A percentile compares a stretch with the other conserved stretches of the same genome.
phyloP scores from a whole-genome alignment of 2,888 invertebrate genomes.

The Andrena dorsata region DNA sequence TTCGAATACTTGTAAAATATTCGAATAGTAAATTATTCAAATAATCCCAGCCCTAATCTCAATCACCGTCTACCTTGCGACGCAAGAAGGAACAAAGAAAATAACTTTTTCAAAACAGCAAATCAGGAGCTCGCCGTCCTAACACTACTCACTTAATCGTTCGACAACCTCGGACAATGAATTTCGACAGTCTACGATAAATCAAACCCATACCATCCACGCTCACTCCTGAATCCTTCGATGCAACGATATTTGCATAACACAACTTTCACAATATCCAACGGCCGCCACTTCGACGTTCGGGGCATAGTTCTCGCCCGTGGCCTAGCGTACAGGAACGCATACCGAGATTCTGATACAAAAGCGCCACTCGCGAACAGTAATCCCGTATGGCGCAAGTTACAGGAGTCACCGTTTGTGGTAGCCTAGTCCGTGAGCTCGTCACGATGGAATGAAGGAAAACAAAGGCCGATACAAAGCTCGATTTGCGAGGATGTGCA shows the following conservation, averaged over 20 bases:
- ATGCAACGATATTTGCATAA: constrained; percentile 42
- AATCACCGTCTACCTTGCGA: too few species aligned
- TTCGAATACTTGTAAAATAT: too few species aligned
- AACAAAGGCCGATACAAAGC: too few species aligned
- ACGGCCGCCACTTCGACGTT: constrained; percentile 11
- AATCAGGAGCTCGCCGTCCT: too few species aligned
- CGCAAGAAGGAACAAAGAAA: too few species aligned
- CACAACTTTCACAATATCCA: constrained; percentile 57
- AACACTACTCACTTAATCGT: too few species aligned
- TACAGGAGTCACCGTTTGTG: not conserved
- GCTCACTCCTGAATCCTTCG: not conserved
- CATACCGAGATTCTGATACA: constrained; percentile 31
- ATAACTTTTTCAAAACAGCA: too few species aligned
- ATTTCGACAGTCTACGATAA: constrained; percentile 9
- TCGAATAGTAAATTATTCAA: too few species aligned
- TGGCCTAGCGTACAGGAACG: constrained; percentile 13
- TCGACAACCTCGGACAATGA: not conserved
- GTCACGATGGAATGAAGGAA: too few species aligned
- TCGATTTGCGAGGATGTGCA: not conserved
- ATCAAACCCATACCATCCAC: constrained; percentile 20
- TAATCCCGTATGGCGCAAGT: constrained; percentile 30
- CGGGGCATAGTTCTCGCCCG: constrained; percentile 51
- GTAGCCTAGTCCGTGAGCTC: too few species aligned
- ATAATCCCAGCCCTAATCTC: too few species aligned
- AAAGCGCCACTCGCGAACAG: constrained; percentile 39